Evolutionary conservation across 1,140 invertebrate species (phyloP), one percentile per base, ranked within the genome.

Genomic region (Nilaparvata lugens): DNA sequence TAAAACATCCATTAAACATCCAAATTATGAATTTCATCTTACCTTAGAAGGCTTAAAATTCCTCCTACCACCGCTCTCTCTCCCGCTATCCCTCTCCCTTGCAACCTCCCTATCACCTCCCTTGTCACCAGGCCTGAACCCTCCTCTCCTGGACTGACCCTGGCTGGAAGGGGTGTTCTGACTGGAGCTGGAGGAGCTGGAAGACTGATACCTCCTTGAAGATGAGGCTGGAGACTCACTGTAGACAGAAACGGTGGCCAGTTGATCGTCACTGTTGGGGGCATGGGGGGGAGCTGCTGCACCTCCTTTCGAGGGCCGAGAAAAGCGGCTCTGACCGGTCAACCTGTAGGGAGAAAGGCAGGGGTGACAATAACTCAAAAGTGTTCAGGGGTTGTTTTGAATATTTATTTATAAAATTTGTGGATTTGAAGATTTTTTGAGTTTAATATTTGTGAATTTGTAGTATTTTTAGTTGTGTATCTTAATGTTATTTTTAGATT

Each of bases 201-300:
- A 13, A 6, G 57, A 54, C 43, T 67, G 65, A 45, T 61, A 61
- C 14, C 62, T 60, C 42, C 62, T 60, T 45, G 56, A 63, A 16
- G 78, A 69, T 24, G 78, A 67, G 51, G 73, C 63, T 35, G 69
- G 42, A 64, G 76, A 71, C 72, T 84, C 81, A 73, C 80, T 83
- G 75, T 81, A 81, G 74, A 82, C 78, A 75, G 81, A 81, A 52
- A 81, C 78, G 67, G 81, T 81, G 66, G 80, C 75, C 64, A 80
- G 69, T 73, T 81, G 76, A 11, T 35, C 31, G 31, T 35, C 31
- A 11, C 7, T 35, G 7, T 6, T 72, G 61, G 43, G 0, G 77
- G 73, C 48, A 69, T 73, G 2, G 9, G 31, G 2, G 2, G 31
- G 31, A 6, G 31, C 1, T 35, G 7, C 13, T 9, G n/a, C n/a